Evolutionary conservation across 2,113 vertebrate genomes (phyloP), one percentile per base, ranked within the genome.

Genomic region (Brienomyrus brachyistius): DNA sequence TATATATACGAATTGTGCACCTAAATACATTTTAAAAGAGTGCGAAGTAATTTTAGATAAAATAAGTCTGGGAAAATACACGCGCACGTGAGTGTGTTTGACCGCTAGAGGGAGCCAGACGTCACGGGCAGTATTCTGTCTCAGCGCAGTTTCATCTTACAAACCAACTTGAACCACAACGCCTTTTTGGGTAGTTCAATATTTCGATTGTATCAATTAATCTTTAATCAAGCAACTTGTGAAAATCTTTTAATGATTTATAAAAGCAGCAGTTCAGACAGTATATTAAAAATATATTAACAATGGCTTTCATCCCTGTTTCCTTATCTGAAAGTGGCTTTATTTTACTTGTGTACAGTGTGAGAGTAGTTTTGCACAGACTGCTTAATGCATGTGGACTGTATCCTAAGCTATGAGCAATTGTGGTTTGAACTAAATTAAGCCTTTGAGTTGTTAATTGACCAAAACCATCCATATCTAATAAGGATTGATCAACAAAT

Each of bases 71-170:
- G 62, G 31, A 70, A 70, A 70, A 45, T 82, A 21, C 43, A 45
- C 15, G 19, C 15, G 1, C 40, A 48, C 23, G 13, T 23, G 19
- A 84, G 8, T 82, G 31, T 1, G 21, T 0, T 40, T 21, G 40
- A 89, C 91, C 92, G 91, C 91, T 84, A 83, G 93, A 54, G 91
- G 91, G 91, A 2, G 91, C 89, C 8, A 40, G 66, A 47, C 47
- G 40, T 13, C 27, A 21, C 2, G 31, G n/a, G 5, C 51, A 19
- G 31, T 31, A 56, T 87, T 21, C 52, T 35, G 23, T 59, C 54
- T 62, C 10, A 35, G 70, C 7, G 70, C 70, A 40, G 11, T 74
- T 35, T 62, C 19, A 23, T 43, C 6, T 43, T 27, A 13, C 54
- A 59, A 35, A 66, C 2, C 27, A 45, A 88, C n/a, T 88, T 10